phyloP scores from a whole-genome alignment of 2,797 vertebrate species.

The Streptopelia turtur region DNA sequence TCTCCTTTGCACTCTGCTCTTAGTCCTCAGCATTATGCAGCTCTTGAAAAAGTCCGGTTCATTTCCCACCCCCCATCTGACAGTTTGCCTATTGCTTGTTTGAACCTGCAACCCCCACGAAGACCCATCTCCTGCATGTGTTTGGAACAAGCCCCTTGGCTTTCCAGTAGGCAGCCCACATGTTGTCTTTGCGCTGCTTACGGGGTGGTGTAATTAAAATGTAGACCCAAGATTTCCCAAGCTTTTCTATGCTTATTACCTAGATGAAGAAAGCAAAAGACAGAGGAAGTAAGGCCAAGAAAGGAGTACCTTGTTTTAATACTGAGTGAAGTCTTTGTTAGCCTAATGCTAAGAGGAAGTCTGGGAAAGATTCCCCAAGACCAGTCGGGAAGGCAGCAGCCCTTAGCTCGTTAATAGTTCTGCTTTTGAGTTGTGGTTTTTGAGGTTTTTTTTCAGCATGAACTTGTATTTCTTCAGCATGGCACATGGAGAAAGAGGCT shows the following conservation, averaged over 20 bases:
- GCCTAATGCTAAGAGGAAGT: neutral
- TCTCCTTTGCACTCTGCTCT: neutral
- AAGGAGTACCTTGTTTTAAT: neutral
- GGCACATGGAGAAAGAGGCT: neutral
- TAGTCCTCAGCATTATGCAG: neutral
- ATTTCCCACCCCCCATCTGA: neutral
- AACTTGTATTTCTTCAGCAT: neutral
- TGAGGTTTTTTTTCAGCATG: neutral
- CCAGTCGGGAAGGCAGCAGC: neutral
- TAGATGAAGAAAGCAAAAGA: neutral
- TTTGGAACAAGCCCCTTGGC: neutral
- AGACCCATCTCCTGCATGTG: neutral
- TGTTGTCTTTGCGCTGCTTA: rapidly evolving
- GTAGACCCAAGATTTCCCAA: neutral
- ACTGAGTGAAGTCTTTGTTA: neutral
- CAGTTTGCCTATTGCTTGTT: neutral
- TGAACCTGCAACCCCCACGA: neutral
- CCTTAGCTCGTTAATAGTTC: neutral
- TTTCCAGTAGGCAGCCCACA: neutral
- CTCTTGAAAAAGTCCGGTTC: neutral
- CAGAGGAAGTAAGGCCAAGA: neutral
- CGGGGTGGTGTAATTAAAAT: neutral
- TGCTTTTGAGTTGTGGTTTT: neutral
- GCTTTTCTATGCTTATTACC: neutral
- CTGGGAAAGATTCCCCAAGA: neutral